Conservation (phyloP, 2,888 invertebrate genomes). For the Mayetiola destructor region DNA sequence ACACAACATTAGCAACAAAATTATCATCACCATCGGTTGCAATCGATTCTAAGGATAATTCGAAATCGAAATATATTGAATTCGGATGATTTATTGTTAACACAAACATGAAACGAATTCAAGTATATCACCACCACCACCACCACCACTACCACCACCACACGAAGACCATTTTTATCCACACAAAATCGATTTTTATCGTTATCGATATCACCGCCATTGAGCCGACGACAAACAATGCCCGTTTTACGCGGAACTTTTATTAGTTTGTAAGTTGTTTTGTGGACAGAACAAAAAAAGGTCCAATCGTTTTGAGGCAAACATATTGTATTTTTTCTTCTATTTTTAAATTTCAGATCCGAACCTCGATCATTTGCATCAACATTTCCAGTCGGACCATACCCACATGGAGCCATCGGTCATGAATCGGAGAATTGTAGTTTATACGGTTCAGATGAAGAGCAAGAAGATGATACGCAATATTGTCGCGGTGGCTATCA, state of each 20-base stretch:
- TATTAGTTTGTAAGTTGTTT: slow-evolving; percentile 32
- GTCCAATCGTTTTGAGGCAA: neutral
- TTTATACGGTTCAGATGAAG: slow-evolving; percentile 42
- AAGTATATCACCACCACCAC: neutral
- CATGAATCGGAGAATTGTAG: slow-evolving; percentile 35
- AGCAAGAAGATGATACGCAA: slow-evolving; percentile 61
- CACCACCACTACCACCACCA: neutral
- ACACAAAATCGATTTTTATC: slow-evolving; percentile 26
- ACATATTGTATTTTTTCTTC: neutral
- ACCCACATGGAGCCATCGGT: slow-evolving; percentile 21
- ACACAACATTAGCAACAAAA: neutral
- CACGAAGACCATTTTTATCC: neutral
- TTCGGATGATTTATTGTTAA: neutral
- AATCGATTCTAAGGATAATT: neutral
- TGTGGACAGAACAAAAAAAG: neutral
- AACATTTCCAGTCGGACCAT: slow-evolving; percentile 18
- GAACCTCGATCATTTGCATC: slow-evolving; percentile 34
- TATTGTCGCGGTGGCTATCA: slow-evolving; percentile 65
- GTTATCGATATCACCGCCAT: slow-evolving; percentile 33
- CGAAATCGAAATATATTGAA: neutral
- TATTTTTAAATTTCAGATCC: slow-evolving; percentile 25
- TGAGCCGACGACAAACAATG: slow-evolving; percentile 34
- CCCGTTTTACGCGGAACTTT: slow-evolving; percentile 33
- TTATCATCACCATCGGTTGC: neutral
- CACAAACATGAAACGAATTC: neutral